Base-by-base conservation (phyloP, 2,888 invertebrate species). In the Scaptomyza reducta region DNA sequence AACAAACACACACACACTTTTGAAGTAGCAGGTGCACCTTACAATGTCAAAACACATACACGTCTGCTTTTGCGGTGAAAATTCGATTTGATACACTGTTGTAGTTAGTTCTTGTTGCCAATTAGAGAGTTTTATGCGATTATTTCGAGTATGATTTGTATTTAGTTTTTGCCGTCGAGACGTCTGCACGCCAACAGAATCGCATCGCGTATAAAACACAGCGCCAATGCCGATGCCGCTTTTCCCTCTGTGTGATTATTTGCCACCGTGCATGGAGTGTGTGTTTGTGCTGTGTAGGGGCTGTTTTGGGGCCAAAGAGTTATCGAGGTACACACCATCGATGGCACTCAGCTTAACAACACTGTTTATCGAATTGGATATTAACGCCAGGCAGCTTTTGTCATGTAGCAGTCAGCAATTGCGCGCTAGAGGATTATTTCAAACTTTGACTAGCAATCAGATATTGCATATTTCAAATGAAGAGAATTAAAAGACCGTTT, bases 121-220 rank as follows among this genome's bases (percentile, higher is more conserved):
- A 70, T 66, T 59, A 63, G 59, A 59, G 25, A 35, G 61, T 57
- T 54, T 41, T 55, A 49, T 77, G 63, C 69, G 65, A 47, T 77
- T 44, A 72, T 46, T 56, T 56, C 58, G 70, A 58, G 49, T 70
- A 62, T 27, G 33, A 55, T 59, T 46, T 59, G 18, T 6, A 54
- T 55, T 53, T 31, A 27, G 0, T 54, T 46, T 74, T 56, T 31
- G 65, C 77, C 77, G 77, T 57, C 14, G 65, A 68, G 63, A 77
- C 77, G 70, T 77, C 77, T 72, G 77, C 74, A 77, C 77, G 78
- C 74, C 70, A 77, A 61, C 74, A 77, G 53, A 74, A 66, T 70
- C 74, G 74, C 74, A 74, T 62, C 67, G 74, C 77, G 70, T 77
- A 74, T 76, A 70, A 77, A 69, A 46, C 61, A 65, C 59, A 75